Base-by-base conservation (phyloP, 2,797 vertebrate species). In the Halcyon leucocephala region DNA sequence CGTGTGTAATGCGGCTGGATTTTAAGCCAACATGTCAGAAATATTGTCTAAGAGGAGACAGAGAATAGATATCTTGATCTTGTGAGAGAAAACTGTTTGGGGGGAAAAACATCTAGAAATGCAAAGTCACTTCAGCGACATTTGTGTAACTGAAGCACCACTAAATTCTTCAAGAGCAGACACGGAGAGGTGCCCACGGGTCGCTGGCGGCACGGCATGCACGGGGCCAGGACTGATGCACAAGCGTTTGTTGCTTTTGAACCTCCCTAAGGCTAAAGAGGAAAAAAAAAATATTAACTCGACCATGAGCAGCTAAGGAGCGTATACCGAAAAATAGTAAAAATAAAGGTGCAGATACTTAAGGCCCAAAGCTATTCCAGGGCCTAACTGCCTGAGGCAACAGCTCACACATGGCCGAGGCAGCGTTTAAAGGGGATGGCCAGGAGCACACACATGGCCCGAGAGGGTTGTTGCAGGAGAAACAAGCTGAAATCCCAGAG, bases 401-500 rank as follows among this genome's bases (percentile, higher is more conserved):
- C 29, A 22, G 66, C 39, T 61, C 76, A 14, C n/a, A 3, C 2
- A 2, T 0, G 3, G 31, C 1, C 1, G 0, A 12, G 55, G 1
- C 4, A 54, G 26, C 1, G 5, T 13, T 26, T 6, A 8, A 20
- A 39, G 0, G 7, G 48, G n/a, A 61, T 41, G 39, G 52, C 29
- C 28, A 57, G 52, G 35, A 66, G 61, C 12, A n/a, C 5, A 7
- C 55, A 19, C 1, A 3, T 1, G 1, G 28, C 9, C 31, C 0
- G 1, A 17, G 41, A 9, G 51, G 31, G 15, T 20, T 60, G 31
- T 16, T 62, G 15, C 11, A 28, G 67, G 16, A 42, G 55, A 15
- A 39, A 70, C 29, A 20, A 41, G n/a, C 44, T 16, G 35, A 58
- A 62, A 58, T 28, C 13, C 35, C 26, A 20, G 54, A 20, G 28